Evolutionary conservation across 2,797 vertebrate genomes (phyloP), one percentile per base, ranked within the genome.

Genomic region (Manis javanica): DNA sequence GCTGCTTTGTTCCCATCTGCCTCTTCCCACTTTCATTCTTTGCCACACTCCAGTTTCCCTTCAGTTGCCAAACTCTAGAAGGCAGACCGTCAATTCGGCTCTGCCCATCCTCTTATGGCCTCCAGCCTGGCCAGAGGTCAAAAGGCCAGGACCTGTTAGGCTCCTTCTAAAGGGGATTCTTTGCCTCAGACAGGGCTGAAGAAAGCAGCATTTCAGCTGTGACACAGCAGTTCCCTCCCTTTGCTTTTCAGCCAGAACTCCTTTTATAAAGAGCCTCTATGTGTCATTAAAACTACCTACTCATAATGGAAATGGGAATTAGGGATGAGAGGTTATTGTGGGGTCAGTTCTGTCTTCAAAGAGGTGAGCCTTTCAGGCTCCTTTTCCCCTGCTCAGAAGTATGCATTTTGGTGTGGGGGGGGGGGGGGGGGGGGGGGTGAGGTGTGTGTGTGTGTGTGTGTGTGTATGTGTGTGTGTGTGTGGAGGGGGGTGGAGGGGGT

Each of bases 91-190:
- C 39, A 78, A 26, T 83, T 85, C 74, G 69, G 29, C 29, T 90
- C 57, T 14, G n/a, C 31, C 71, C 79, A 91, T 92, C 49, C 26
- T 91, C 78, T 59, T 23, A 23, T 1, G 19, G 87, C 85, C 31
- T 90, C 77, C 61, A 57, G n/a, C 77, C 71, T 78, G 37, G 63
- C 85, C 34, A 81, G 85, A 94, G 83, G 83, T 95, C 89, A 93
- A 87, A 93, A 95, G 57, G 68, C 46, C 84, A 96, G 63, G 49
- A 87, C 39, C 46, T 18, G 5, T 34, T 21, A 10, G 16, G 21
- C 37, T 93, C 34, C 63, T 90, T 87, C 19, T 86, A 82, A 92
- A 96, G 51, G 29, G 26, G 7, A 69, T 64, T 91, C 78, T 93
- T 64, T 75, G 75, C 49, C 64, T 15, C 51, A 63, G 53, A 77